These are phyloP conservation scores for Azemiops feae DNA, from an alignment of 2,113 vertebrate species.

Conservation along the genomic window DNA sequence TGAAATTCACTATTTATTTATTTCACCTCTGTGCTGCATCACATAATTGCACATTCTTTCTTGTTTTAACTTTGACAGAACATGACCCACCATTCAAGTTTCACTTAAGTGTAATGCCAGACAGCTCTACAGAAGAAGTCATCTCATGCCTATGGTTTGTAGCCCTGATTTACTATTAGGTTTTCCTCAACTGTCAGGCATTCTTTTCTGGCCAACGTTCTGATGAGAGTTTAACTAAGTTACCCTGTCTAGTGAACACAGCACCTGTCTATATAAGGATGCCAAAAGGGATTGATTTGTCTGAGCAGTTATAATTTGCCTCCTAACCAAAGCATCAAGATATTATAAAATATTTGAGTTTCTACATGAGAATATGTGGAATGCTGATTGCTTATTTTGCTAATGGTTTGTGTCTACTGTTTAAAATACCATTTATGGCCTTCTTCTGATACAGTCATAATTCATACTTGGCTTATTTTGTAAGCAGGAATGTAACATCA, in stretches of 20 bases:
- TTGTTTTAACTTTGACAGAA: neutral
- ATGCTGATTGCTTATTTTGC: neutral
- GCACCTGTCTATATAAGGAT: neutral
- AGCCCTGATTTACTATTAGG: neutral
- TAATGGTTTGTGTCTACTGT: neutral
- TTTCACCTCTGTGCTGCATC: neutral
- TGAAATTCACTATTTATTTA: neutral
- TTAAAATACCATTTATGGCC: neutral
- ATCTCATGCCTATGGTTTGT: neutral
- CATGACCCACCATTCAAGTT: neutral
- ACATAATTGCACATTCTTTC: neutral
- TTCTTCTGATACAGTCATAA: slow-evolving; percentile 10
- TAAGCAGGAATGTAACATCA: neutral
- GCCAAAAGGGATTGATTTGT: neutral
- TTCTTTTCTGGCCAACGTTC: neutral
- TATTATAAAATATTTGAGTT: neutral
- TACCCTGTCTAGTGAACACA: slow-evolving; percentile 2
- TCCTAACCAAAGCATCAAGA: neutral
- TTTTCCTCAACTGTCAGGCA: neutral
- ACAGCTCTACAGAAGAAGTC: neutral
- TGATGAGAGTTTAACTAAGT: slow-evolving; percentile 6
- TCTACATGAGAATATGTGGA: neutral
- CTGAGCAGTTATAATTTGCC: neutral
- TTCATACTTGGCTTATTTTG: neutral
- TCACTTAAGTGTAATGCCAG: neutral